Evolutionary conservation across 2,797 vertebrate genomes (phyloP), one percentile per base, ranked within the genome.

Genomic region (Hoplostethus atlanticus): DNA sequence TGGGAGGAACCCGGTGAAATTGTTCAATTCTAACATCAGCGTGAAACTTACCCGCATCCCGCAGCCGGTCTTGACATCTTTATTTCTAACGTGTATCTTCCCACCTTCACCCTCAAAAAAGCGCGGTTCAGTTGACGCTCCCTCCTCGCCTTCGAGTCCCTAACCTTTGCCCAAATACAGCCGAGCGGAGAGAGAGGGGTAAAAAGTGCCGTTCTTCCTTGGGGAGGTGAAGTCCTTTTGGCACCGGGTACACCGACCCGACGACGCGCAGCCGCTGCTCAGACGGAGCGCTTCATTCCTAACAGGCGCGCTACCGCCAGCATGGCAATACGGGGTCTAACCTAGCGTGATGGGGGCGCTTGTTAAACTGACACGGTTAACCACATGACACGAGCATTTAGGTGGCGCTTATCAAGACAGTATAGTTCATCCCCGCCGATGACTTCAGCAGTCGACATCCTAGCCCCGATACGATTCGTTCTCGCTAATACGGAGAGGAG

Each of bases 311-410:
- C 81, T 54, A 58, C 81, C 73, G 84, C 62, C 21, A 58, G 76
- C 84, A 89, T 79, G 80, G 89, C 83, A 85, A 79, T 52, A 30
- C 73, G 46, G 78, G 85, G 81, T 85, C 78, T 79, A 57, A 83
- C 60, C 79, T 82, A 77, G 64, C 86, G 82, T 72, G 90, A 89
- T 58, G 46, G 6, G 90, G 89, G 89, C 83, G 74, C 67, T 72
- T 79, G 38, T 83, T 91, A 82, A 89, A 88, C 91, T 93, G 90
- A 91, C 92, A 94, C 78, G 38, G 83, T 79, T 73, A 61, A 85
- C 84, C 82, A 67, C 88, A 60, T 79, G 86, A 84, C 87, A 82
- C 69, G 3, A 68, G 67, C 59, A 1, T 79, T 76, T 40, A 79
- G 78, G 69, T 69, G 89, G 72, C 70, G 73, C 71, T 61, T 48